Conservation (phyloP, 2,888 invertebrate genomes). For the Cheiracanthium punctorium region DNA sequence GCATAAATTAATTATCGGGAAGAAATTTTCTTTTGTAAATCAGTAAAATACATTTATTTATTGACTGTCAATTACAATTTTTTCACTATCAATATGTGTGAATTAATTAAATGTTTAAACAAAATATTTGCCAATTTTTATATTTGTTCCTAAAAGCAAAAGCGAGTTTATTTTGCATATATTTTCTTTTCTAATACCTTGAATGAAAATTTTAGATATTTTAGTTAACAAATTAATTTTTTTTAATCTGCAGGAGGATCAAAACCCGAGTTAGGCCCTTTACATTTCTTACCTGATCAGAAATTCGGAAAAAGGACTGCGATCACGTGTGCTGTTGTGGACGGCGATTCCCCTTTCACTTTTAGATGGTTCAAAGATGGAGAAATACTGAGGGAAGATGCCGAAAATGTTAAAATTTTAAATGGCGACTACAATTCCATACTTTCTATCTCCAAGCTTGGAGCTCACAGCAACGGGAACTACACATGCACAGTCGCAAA, state of each 20-base stretch:
- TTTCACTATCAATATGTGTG: too few species aligned
- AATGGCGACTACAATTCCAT: constrained; percentile 20
- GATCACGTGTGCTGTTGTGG: constrained; percentile 54
- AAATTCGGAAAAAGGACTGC: constrained; percentile 7
- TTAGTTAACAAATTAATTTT: too few species aligned
- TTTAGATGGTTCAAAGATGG: constrained; percentile 68
- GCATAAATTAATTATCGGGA: too few species aligned
- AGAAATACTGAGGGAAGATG: not conserved
- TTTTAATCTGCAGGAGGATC: constrained; percentile 14
- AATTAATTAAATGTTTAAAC: too few species aligned
- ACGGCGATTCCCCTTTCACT: constrained; percentile 61
- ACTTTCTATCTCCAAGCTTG: constrained; percentile 35
- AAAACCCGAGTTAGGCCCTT: constrained; percentile 30
- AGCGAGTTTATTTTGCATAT: too few species aligned
- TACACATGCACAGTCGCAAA: constrained; percentile 55
- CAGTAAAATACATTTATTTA: too few species aligned
- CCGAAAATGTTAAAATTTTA: not conserved
- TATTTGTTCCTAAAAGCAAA: too few species aligned
- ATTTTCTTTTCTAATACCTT: too few species aligned
- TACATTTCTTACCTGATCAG: constrained; percentile 25
- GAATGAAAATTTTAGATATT: too few species aligned
- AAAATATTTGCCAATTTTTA: too few species aligned
- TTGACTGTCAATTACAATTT: too few species aligned
- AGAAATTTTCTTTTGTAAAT: too few species aligned
- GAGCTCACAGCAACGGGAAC: constrained; percentile 47